Evolutionary conservation across 2,888 invertebrate genomes (phyloP), one percentile per base, ranked within the genome.

Genomic region (Lissocephala sabroskyi): DNA sequence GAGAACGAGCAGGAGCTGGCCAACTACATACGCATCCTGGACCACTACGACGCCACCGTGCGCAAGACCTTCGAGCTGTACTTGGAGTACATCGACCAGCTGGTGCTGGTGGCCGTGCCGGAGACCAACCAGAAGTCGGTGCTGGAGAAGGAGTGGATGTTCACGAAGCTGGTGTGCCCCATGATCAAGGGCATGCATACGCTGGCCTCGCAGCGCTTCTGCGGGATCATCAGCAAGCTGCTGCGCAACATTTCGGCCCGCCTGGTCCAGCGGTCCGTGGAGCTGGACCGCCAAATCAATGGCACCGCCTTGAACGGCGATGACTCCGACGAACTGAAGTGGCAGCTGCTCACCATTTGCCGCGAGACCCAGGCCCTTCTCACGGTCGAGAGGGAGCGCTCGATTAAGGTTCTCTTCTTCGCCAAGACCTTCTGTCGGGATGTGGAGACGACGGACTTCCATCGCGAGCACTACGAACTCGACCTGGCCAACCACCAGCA

Each of bases 131-230:
- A 91, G 54, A 94, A 95, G 80, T 89, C 91, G 65, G 87, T 91
- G 14, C 87, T 97, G 52, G 93, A 95, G 81, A 91, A 92, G 51
- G 96, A 97, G 83, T 96, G 96, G 95, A 87, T 88, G 59, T 97
- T 96, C 85, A 91, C 93, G 0, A 91, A 91, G 74, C 86, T 89
- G 1, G 90, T 94, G 44, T 91, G 92, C 60, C 88, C 90, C n/a
- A 89, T 92, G 84, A 91, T 94, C 62, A 87, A 88, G 7, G 90
- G 91, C 45, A 95, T 93, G 62, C 90, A 91, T 62, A 87, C 88
- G 17, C 86, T 91, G 44, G 92, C 94, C 36, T 92, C 92, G 0
- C 87, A 88, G 40, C 90, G 91, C 56, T 96, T 96, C 85, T 92
- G 93, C 90, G 75, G 80, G 39, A 87, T 88, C 49, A 83, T 87